Conservation (phyloP, 2,113 vertebrate species). For the Candoia aspera region DNA sequence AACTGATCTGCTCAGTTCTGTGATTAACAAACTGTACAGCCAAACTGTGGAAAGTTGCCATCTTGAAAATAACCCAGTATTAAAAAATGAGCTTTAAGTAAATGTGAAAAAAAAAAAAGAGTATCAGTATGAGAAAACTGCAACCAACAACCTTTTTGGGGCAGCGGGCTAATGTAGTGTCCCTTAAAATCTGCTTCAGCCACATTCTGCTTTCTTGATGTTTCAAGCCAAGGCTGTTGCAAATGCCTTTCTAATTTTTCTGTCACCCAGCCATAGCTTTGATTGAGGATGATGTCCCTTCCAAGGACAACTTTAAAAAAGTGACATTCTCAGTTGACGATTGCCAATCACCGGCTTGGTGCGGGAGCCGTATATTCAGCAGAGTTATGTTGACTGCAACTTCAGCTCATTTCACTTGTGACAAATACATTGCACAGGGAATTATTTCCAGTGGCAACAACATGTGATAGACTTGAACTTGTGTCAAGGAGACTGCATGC, state of each 20-base stretch:
- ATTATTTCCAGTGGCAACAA: conserved; percentile 26
- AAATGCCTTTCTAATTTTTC: conserved; percentile 1
- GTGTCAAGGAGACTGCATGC: conserved; percentile 18
- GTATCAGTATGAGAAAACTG: neutral
- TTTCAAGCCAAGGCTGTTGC: neutral
- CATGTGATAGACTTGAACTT: conserved; percentile 16
- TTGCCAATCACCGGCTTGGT: conserved; percentile 7
- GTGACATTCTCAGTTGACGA: neutral
- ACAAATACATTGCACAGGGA: conserved; percentile 25
- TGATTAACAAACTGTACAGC: neutral
- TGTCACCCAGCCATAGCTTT: conserved; percentile 12
- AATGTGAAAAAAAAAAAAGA: neutral
- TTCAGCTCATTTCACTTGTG: conserved; percentile 27
- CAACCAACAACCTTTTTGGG: neutral
- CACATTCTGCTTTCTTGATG: neutral
- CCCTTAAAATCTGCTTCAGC: neutral
- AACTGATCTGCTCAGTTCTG: neutral
- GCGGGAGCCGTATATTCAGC: neutral
- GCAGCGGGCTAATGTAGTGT: neutral
- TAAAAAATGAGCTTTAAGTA: neutral
- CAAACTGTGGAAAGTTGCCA: neutral
- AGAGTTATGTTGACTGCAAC: neutral
- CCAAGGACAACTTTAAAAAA: conserved; percentile 20
- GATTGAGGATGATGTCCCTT: conserved; percentile 13
- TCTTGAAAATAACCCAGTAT: neutral